Evolutionary conservation across 1,140 invertebrate genomes (phyloP).

Genomic region (Ptiloglossa arizonensis): DNA sequence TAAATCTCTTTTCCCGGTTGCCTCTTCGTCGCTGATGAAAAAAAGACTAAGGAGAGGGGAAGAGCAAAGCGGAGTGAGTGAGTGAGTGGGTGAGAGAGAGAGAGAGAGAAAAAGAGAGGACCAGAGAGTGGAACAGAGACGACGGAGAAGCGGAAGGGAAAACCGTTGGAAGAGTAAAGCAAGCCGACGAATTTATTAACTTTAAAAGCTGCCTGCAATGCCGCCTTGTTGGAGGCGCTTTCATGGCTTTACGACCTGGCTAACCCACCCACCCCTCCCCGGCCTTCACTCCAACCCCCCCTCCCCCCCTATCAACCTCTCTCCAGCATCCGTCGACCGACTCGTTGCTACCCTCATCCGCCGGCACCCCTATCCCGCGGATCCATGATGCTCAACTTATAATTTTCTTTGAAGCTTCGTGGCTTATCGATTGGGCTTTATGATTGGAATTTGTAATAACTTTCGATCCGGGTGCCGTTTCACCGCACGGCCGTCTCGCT

Average conservation of each 20-base stretch:
- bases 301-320: constrained; percentile 21
- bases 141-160: constrained; percentile 38
- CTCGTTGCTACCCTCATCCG: constrained; percentile 30
- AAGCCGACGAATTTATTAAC: constrained; percentile 78
- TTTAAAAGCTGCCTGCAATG: constrained; percentile 74
- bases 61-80: constrained; percentile 14
- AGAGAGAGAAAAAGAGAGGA: constrained; percentile 5
- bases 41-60: constrained; percentile 25
- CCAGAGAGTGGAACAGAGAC: constrained; percentile 21
- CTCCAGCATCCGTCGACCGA: constrained; percentile 30
- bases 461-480: constrained; percentile 66
- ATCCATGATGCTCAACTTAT: constrained; percentile 69
- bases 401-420: constrained; percentile 77
- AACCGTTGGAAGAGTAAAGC: constrained; percentile 65
- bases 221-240: constrained; percentile 69
- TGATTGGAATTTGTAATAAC: constrained; percentile 75
- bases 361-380: constrained; percentile 27
- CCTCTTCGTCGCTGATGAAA: constrained; percentile 57
- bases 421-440: constrained; percentile 72
- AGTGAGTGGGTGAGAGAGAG: constrained; percentile 18
- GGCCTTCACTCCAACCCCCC: background rate
- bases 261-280: background rate
- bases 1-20: constrained; percentile 66
- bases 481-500: constrained; percentile 42
- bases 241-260: constrained; percentile 67